These are phyloP conservation scores for Corythaeola cristata DNA, from an alignment of 2,113 vertebrate species.

Conservation along the genomic window DNA sequence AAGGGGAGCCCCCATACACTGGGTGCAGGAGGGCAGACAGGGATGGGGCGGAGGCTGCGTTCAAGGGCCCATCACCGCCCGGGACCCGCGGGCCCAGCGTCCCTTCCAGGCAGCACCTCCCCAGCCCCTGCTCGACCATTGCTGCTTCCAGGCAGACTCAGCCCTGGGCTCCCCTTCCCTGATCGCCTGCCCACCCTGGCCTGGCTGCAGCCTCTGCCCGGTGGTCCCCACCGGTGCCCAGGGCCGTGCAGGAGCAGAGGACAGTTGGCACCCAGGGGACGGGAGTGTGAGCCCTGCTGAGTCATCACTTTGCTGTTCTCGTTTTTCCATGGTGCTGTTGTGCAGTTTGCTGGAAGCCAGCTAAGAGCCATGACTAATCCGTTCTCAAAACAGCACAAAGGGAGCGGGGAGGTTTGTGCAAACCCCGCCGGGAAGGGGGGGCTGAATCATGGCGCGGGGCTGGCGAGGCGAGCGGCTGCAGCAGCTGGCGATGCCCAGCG, in stretches of 20 bases:
- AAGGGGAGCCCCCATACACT: accelerated
- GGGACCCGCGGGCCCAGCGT: accelerated
- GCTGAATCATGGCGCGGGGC: background rate
- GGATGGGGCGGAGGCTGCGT: background rate
- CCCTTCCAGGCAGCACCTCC: background rate
- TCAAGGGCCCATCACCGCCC: accelerated
- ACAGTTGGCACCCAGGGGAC: slow-evolving; percentile 1
- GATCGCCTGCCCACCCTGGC: accelerated
- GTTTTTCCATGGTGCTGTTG: slow-evolving; percentile 66
- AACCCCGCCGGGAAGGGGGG: slow-evolving; percentile 41
- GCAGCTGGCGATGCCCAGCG: background rate
- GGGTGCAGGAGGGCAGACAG: background rate
- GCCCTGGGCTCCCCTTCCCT: background rate
- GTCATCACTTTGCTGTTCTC: slow-evolving; percentile 60
- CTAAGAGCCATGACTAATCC: slow-evolving; percentile 68
- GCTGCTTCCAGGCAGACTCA: background rate
- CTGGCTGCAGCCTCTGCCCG: accelerated
- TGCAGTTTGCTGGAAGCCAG: slow-evolving; percentile 69
- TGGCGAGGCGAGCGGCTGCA: background rate
- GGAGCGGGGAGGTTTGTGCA: slow-evolving; percentile 52
- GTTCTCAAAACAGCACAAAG: slow-evolving; percentile 70
- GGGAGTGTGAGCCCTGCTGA: slow-evolving; percentile 45
- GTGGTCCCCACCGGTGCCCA: accelerated
- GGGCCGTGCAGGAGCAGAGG: background rate
- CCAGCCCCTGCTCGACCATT: background rate